Evolutionary conservation across 92 coral and sea anemone genomes (phyloP).

Genomic region (Micromussa lordhowensis): DNA sequence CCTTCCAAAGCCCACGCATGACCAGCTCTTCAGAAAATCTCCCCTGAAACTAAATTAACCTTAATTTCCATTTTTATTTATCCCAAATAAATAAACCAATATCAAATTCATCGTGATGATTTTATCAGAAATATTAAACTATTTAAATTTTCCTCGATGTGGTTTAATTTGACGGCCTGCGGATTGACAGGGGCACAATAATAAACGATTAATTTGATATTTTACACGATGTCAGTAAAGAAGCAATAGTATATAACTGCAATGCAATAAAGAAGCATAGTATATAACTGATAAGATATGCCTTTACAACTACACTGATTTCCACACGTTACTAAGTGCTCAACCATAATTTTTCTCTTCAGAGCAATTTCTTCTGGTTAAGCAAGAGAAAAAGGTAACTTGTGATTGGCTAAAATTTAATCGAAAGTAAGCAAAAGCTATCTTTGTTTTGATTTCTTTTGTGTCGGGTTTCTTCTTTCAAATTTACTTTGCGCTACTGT

Average conservation of each 20-base stretch:
- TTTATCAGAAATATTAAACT: background rate
- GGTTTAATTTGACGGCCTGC: background rate
- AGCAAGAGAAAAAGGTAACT: background rate
- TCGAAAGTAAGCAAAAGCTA: background rate
- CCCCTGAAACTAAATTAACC: background rate
- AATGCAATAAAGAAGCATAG: background rate
- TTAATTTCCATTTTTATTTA: background rate
- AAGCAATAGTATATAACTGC: no score
- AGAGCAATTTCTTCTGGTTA: background rate
- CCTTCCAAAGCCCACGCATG: background rate
- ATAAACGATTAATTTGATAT: background rate
- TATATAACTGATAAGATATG: background rate
- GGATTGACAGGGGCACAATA: background rate
- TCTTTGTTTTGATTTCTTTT: conserved; percentile 16
- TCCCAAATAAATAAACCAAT: background rate
- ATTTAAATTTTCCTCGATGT: background rate
- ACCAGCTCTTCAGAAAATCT: background rate
- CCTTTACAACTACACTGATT: background rate
- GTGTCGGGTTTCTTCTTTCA: conserved; percentile 2
- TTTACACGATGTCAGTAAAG: background rate
- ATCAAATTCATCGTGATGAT: background rate
- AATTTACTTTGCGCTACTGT: conserved; percentile 19
- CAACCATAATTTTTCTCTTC: background rate
- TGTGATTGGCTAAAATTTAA: conserved; percentile 20
- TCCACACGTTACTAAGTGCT: background rate